Evolutionary conservation across 2,113 vertebrate species (phyloP).

Genomic region (Semnornis frantzii): DNA sequence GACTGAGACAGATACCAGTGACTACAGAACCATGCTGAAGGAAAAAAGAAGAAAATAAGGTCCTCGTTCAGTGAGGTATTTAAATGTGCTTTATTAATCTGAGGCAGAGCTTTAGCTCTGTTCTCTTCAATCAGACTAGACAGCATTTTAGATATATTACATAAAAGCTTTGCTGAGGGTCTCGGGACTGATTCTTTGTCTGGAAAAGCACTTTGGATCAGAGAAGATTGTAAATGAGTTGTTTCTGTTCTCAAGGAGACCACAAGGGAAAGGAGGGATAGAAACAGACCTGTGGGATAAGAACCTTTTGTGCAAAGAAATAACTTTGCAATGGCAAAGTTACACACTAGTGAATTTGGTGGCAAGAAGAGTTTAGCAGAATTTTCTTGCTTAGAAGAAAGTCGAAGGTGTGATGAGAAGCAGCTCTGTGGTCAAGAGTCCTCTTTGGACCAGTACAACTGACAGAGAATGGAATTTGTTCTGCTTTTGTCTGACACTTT

Average conservation of each 20-base stretch:
- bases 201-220: neutral
- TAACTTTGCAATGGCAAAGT: neutral
- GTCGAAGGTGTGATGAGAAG: neutral
- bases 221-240: neutral
- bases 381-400: neutral
- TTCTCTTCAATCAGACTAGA: neutral
- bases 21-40: neutral
- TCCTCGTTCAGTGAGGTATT: neutral
- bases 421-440: neutral
- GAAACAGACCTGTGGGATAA: neutral
- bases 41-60: neutral
- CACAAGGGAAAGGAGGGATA: neutral
- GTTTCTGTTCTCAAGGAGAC: neutral
- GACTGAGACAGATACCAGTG: neutral
- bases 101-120: neutral
- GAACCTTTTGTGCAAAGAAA: neutral
- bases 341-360: neutral
- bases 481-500: neutral
- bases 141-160: neutral
- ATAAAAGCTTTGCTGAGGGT: neutral
- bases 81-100: neutral
- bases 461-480: neutral
- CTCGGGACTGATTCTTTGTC: neutral
- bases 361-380: neutral
- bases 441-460: neutral